phyloP scores from a whole-genome alignment of 1,140 invertebrate genomes.

The Pomacea maculata region DNA sequence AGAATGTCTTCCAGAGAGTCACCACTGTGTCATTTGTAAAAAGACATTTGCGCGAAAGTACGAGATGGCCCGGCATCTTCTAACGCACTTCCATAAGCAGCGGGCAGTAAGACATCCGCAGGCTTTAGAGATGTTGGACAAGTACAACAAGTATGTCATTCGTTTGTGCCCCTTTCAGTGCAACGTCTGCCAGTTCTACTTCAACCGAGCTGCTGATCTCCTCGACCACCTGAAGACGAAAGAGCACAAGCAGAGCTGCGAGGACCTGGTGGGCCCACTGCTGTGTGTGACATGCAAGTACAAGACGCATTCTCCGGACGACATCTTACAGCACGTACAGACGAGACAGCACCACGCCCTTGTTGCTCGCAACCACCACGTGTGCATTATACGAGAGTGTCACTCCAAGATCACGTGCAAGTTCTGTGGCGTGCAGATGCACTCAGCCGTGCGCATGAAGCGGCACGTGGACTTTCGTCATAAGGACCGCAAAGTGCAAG shows the following conservation, averaged over 20 bases:
- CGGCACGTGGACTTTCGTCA: slow-evolving; percentile 75
- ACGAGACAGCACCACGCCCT: slow-evolving; percentile 32
- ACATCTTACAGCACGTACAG: slow-evolving; percentile 76
- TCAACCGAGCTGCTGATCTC: slow-evolving; percentile 76
- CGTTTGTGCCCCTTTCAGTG: slow-evolving; percentile 85
- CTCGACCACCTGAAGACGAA: slow-evolving; percentile 78
- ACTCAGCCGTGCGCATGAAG: slow-evolving; percentile 68
- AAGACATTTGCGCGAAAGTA: slow-evolving; percentile 55
- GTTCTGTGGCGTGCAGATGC: slow-evolving; percentile 68
- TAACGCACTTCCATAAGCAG: slow-evolving; percentile 54
- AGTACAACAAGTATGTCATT: slow-evolving; percentile 80
- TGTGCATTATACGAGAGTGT: slow-evolving; percentile 78
- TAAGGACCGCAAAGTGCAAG: slow-evolving; percentile 53
- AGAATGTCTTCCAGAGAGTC: slow-evolving; percentile 14
- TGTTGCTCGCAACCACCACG: slow-evolving; percentile 72
- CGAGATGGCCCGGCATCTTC: slow-evolving; percentile 53
- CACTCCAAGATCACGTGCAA: slow-evolving; percentile 71
- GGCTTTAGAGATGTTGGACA: slow-evolving; percentile 74
- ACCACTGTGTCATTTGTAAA: slow-evolving; percentile 61
- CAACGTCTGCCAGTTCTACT: slow-evolving; percentile 83
- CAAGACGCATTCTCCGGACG: slow-evolving; percentile 72
- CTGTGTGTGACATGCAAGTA: slow-evolving; percentile 82
- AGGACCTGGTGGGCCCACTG: slow-evolving; percentile 71
- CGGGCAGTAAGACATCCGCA: slow-evolving; percentile 46
- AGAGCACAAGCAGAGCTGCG: slow-evolving; percentile 69